Base-by-base conservation (phyloP, 2,888 invertebrate species). In the Volucella inflata region DNA sequence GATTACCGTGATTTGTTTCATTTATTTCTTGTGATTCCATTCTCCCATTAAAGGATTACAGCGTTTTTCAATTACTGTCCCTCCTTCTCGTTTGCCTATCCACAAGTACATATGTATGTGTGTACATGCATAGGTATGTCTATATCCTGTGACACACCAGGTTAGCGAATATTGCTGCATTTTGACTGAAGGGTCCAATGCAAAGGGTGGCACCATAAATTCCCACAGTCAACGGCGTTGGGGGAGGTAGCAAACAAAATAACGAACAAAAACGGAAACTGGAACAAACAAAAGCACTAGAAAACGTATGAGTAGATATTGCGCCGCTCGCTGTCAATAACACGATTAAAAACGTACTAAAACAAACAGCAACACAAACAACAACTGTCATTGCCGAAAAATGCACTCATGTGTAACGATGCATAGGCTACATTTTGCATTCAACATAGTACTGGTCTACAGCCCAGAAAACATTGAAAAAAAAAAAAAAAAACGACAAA, bases 341-440 rank as follows among this genome's bases (percentile, higher is more conserved):
- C 57, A 48, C 12, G 64, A 48, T 46, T 30, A 14, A 50, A 40
- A 76, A 67, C 10, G 12, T n/a, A 76, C 42, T 42, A 42, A n/a
- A 16, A 51, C 12, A 53, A 68, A 30, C 21, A 21, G 3, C 21
- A 21, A 3, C 30, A 30, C 30, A 4, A 68, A 44, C 46, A 46
- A 38, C 38, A 36, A 68, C 76, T 76, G 51, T 62, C 77, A 62
- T 64, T 74, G 57, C 62, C 21, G 68, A 68, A 72, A 67, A 68
- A 74, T 21, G 50, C 57, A 74, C 44, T 59, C 78, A 79, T 65
- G 83, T 74, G 83, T 83, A 83, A 78, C 78, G 74, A 74, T 68
- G 68, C 64, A 78, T 78, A 36, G 50, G 46, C 68, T 62, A 74
- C 57, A 51, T 74, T 74, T 68, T 50, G 55, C 51, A 64, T 74